phyloP scores from a whole-genome alignment of 2,113 vertebrate species.

The Mustela nigripes region DNA sequence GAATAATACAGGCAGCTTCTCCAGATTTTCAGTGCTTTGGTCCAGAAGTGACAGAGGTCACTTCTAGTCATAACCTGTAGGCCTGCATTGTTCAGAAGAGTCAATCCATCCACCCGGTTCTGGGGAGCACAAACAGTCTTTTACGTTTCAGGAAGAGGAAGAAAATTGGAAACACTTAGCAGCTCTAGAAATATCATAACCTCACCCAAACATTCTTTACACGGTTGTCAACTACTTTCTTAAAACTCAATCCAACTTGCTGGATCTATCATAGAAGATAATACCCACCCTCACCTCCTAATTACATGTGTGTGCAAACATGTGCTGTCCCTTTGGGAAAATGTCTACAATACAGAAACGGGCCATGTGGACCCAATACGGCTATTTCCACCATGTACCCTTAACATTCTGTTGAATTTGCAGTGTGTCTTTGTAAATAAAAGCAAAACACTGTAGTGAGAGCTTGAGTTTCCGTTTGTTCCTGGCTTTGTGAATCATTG shows the following conservation, averaged over 20 bases:
- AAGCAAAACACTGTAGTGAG: background rate
- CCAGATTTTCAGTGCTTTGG: background rate
- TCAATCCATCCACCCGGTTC: background rate
- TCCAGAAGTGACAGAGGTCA: background rate
- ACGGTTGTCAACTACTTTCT: background rate
- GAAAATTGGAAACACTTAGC: background rate
- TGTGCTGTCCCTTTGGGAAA: background rate
- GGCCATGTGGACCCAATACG: background rate
- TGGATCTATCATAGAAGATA: background rate
- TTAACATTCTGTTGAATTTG: background rate
- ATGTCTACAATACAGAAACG: background rate
- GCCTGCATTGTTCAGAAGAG: background rate
- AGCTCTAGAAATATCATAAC: background rate
- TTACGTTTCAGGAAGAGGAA: background rate
- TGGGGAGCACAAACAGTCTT: background rate
- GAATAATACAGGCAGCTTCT: background rate
- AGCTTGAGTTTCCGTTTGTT: background rate
- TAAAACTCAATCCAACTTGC: background rate
- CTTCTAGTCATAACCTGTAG: background rate
- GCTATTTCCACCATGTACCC: background rate
- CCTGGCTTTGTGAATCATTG: background rate
- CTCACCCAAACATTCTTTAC: background rate
- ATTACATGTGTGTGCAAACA: background rate
- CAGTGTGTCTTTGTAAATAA: background rate
- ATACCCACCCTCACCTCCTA: background rate